Conservation (phyloP, 1,140 invertebrate species). For the Drosophila murphyi region DNA sequence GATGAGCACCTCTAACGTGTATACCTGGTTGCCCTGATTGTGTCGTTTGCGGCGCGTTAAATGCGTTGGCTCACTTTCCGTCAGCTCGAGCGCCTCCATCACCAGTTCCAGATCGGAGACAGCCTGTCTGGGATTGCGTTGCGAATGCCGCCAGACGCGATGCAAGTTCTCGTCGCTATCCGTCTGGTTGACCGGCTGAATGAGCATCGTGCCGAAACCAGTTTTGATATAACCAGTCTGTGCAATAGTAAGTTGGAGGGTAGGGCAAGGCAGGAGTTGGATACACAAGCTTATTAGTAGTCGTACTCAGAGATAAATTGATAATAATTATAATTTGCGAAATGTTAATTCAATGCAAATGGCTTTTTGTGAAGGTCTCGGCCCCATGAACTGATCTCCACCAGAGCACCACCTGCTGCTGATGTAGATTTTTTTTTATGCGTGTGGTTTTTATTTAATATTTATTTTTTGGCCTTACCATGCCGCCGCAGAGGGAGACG, state of each 20-base stretch:
- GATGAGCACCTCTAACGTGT: constrained; percentile 92
- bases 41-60: constrained; percentile 81
- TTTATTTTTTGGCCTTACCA: constrained; percentile 85
- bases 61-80: constrained; percentile 61
- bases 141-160: constrained; percentile 75
- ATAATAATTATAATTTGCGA: constrained; percentile 76
- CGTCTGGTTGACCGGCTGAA: constrained; percentile 86
- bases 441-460: background rate
- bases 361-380: constrained; percentile 56
- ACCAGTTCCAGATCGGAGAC: constrained; percentile 72
- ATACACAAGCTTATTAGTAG: constrained; percentile 56
- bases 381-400: constrained; percentile 13
- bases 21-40: constrained; percentile 85
- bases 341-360: constrained; percentile 64
- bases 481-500: constrained; percentile 91
- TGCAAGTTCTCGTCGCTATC: constrained; percentile 75
- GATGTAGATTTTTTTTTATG: background rate
- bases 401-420: constrained; percentile 24
- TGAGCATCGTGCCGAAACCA: constrained; percentile 87
- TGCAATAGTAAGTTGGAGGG: constrained; percentile 55
- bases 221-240: constrained; percentile 89
- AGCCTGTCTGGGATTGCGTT: constrained; percentile 77
- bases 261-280: constrained; percentile 18
- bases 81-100: constrained; percentile 59
- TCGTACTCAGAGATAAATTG: constrained; percentile 75